Evolutionary conservation across 2,888 invertebrate genomes (phyloP).

Genomic region (Anodontia alba): DNA sequence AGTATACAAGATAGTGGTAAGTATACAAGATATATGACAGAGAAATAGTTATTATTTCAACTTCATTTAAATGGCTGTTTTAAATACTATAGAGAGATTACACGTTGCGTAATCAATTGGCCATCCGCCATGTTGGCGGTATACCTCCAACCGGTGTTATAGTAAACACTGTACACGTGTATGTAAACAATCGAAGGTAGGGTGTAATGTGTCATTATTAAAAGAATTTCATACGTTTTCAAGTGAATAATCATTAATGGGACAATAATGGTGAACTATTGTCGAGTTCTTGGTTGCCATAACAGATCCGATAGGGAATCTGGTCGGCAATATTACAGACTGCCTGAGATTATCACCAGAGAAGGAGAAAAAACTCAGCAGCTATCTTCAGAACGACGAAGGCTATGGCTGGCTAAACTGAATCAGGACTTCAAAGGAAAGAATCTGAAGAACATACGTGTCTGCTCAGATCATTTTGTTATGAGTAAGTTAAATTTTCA

Average conservation of each 20-base stretch:
- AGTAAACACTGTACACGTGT: not conserved
- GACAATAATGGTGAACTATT: constrained; percentile 7
- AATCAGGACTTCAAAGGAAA: constrained; percentile 25
- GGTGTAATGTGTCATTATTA: not conserved
- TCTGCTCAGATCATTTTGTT: constrained; percentile 31
- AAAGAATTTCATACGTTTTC: not conserved
- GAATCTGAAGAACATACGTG: constrained; percentile 22
- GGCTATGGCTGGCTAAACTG: constrained; percentile 28
- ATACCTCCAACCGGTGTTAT: constrained; percentile 14
- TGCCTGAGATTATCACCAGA: not conserved
- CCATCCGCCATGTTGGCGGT: constrained; percentile 20
- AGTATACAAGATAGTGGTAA: no score
- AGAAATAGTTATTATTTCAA: no score
- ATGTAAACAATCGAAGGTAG: not conserved
- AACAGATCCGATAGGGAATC: constrained; percentile 22
- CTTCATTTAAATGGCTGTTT: no score
- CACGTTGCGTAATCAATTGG: constrained; percentile 15
- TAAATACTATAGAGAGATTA: constrained; percentile 12
- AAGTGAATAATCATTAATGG: not conserved
- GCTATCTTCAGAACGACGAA: constrained; percentile 16
- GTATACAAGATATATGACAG: no score
- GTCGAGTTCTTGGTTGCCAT: constrained; percentile 19
- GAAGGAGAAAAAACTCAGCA: constrained; percentile 17
- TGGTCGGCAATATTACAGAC: constrained; percentile 5
- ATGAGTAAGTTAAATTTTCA: constrained; percentile 11